Base-by-base conservation (phyloP, 2,113 vertebrate species). In the Stercorarius parasiticus region DNA sequence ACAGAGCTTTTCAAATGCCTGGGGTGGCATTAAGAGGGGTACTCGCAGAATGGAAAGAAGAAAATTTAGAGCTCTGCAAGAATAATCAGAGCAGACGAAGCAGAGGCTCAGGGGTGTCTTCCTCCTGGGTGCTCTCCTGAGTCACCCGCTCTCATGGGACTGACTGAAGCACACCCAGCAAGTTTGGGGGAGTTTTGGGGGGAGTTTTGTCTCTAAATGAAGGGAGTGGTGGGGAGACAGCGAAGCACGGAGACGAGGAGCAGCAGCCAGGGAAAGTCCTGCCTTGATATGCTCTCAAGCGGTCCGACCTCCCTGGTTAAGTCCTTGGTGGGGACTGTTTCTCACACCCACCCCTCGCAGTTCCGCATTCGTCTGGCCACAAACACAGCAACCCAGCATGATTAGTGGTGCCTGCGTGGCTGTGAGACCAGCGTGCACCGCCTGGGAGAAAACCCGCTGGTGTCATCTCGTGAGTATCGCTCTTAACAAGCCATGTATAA, bases 281-380 rank as follows among this genome's bases (percentile, higher is more conserved):
- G 73, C 56, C 62, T 47, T 36, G 72, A 36, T 62, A 30, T 0
- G 0, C 43, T 84, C 36, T 56, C 0, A 0, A 32, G 50, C 1
- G 5, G 67, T 52, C 21, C 1, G 4, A 6, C 2, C 47, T 76
- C 53, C 30, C 30, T 34, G 65, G 38, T 70, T 40, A 30, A 78
- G 61, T 49, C 34, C 52, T 83, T 1, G 1, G 21, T 6, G 0
- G 43, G 34, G 36, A 53, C 4, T 1, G 1, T 84, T 97, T 97
- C 95, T 95, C 86, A 91, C 88, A 65, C 59, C 86, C 77, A 62
- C 81, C 55, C 27, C 74, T 91, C 2, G 0, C 61, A 83, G 77
- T 91, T 96, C 88, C 7, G 15, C 73, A 59, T 73, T 67, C 0
- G 7, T 40, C 50, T 58, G 52, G 36, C 65, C 89, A 55, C 66